Conservation (phyloP, 2,113 vertebrate genomes). For the Myotis brandtii region DNA sequence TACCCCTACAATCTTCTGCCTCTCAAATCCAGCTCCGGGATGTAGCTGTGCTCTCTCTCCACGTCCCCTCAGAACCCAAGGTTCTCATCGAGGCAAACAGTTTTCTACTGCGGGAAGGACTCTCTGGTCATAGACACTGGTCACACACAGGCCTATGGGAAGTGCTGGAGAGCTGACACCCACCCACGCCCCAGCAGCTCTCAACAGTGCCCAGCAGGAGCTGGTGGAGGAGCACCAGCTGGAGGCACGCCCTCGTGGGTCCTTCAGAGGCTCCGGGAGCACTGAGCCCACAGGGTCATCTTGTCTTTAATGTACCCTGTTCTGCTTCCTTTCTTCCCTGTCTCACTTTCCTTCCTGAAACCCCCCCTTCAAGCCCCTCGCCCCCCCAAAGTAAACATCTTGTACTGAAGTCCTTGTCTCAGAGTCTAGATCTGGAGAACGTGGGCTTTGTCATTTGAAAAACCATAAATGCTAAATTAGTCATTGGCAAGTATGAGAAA, state of each 20-base stretch:
- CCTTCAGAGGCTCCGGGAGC: background rate
- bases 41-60: background rate
- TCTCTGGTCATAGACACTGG: background rate
- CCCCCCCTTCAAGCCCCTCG: background rate
- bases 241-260: background rate
- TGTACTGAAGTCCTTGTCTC: background rate
- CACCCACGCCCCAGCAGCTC: background rate
- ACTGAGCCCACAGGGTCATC: background rate
- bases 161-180: background rate
- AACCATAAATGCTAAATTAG: background rate
- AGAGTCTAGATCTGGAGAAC: background rate
- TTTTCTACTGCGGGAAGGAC: background rate
- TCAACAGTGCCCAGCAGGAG: too few relatives aligned
- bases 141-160: too few relatives aligned
- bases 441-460: background rate
- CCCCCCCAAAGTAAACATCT: background rate
- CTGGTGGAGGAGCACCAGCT: background rate
- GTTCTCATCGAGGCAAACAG: rapidly evolving
- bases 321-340: background rate
- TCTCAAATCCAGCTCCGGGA: background rate
- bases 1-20: background rate
- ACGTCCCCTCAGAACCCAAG: background rate
- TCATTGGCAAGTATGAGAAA: background rate
- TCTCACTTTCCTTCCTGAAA: background rate
- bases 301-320: background rate